A percentile compares a stretch with the other conserved stretches of the same genome.
These are phyloP conservation scores for Polymixis flavicincta DNA, from an alignment of 2,888 invertebrate genomes.

Conservation along the genomic window DNA sequence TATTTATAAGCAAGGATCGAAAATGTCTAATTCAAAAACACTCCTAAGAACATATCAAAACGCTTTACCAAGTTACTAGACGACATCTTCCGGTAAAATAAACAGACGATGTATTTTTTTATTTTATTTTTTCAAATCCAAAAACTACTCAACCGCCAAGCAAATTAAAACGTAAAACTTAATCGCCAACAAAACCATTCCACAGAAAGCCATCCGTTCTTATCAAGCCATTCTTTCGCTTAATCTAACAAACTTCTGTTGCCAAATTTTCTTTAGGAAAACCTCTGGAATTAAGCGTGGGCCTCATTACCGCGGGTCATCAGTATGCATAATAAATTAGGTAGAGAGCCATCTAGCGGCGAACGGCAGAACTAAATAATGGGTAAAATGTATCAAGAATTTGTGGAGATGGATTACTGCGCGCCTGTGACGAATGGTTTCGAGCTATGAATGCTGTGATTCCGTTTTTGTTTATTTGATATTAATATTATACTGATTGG, in stretches of 20 bases:
- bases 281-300: slow-evolving; percentile 75
- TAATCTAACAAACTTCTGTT: slow-evolving; percentile 80
- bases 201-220: slow-evolving; percentile 66
- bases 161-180: slow-evolving; percentile 64
- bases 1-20: not conserved
- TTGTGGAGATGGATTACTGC: slow-evolving; percentile 78
- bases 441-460: slow-evolving; percentile 57
- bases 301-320: slow-evolving; percentile 93
- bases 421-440: slow-evolving; percentile 74
- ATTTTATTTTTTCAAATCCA: too few species aligned
- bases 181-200: slow-evolving; percentile 65
- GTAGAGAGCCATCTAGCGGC: slow-evolving; percentile 84
- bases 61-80: not conserved
- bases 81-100: not conserved
- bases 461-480: slow-evolving; percentile 67
- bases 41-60: too few species aligned
- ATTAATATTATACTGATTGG: slow-evolving; percentile 57
- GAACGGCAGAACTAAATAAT: slow-evolving; percentile 81
- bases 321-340: slow-evolving; percentile 95
- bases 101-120: not conserved
- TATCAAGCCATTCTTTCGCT: slow-evolving; percentile 82
- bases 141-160: slow-evolving; percentile 20
- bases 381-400: slow-evolving; percentile 62
- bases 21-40: too few species aligned
- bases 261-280: slow-evolving; percentile 85